Evolutionary conservation across 2,888 invertebrate genomes (phyloP).

Genomic region (Chelonus formosanus): DNA sequence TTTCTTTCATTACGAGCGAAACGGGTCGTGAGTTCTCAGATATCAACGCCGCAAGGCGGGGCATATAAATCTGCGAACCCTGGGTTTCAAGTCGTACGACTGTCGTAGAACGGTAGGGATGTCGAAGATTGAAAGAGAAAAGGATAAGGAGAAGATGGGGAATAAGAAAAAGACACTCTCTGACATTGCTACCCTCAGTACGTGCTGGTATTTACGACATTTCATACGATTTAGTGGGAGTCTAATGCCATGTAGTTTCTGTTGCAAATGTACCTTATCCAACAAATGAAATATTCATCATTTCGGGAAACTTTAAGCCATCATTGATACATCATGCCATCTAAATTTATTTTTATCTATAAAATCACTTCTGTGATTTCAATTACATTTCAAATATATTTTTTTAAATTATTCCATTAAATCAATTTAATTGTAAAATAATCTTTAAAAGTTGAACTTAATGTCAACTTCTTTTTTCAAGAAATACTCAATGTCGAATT

Average conservation of each 20-base stretch:
- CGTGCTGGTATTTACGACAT: neutral
- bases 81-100: constrained; percentile 28
- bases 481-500: no score
- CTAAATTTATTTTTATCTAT: no score
- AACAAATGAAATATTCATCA: constrained; percentile 19
- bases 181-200: constrained; percentile 40
- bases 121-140: constrained; percentile 27
- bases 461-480: no score
- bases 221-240: constrained; percentile 1
- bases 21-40: constrained; percentile 63
- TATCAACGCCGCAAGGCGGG: constrained; percentile 63
- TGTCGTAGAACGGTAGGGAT: constrained; percentile 42
- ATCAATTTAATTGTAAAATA: no score
- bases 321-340: neutral
- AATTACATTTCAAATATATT: no score
- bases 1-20: constrained; percentile 65
- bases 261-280: constrained; percentile 13
- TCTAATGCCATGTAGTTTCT: neutral
- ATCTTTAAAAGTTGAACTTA: no score
- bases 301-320: no score
- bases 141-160: constrained; percentile 23
- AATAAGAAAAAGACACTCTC: constrained; percentile 24
- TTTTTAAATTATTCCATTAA: no score
- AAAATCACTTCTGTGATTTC: no score
- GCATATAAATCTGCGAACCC: constrained; percentile 62